Conservation (phyloP, 2,888 invertebrate genomes). For the Euzophera pinguis region DNA sequence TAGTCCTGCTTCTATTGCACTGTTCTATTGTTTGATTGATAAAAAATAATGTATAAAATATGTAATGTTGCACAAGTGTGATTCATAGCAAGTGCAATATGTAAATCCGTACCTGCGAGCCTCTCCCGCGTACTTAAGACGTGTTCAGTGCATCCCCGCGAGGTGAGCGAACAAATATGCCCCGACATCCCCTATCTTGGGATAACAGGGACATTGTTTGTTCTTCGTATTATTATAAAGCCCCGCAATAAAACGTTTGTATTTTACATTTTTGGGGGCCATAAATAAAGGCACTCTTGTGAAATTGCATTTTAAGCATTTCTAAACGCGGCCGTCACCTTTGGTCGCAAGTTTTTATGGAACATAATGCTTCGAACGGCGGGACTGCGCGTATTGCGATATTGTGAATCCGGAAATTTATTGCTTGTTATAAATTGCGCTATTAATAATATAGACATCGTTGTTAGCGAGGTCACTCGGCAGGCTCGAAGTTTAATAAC, state of each 20-base stretch:
- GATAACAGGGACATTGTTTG: slow-evolving; percentile 71
- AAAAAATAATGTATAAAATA: too few relatives aligned
- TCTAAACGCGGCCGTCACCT: slow-evolving; percentile 67
- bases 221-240: slow-evolving; percentile 73
- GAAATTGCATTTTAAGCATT: slow-evolving; percentile 79
- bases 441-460: slow-evolving; percentile 13
- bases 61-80: neutral
- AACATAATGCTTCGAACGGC: slow-evolving; percentile 51
- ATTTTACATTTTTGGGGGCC: slow-evolving; percentile 75
- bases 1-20: slow-evolving; percentile 39
- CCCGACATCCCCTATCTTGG: slow-evolving; percentile 62
- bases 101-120: slow-evolving; percentile 37
- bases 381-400: slow-evolving; percentile 43
- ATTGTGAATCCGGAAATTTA: slow-evolving; percentile 52
- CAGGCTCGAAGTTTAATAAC: slow-evolving; percentile 20
- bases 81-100: neutral
- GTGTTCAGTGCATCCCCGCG: slow-evolving; percentile 43
- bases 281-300: slow-evolving; percentile 71
- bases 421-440: slow-evolving; percentile 30
- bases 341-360: slow-evolving; percentile 47
- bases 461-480: slow-evolving; percentile 1
- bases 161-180: slow-evolving; percentile 55
- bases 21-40: slow-evolving; percentile 29
- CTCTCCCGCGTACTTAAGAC: slow-evolving; percentile 34
- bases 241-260: slow-evolving; percentile 76